Percentiles rank a stretch among this genome's conserved stretches.
Evolutionary conservation across 2,797 vertebrate genomes (phyloP).

Genomic region (Austrolebias charrua): DNA sequence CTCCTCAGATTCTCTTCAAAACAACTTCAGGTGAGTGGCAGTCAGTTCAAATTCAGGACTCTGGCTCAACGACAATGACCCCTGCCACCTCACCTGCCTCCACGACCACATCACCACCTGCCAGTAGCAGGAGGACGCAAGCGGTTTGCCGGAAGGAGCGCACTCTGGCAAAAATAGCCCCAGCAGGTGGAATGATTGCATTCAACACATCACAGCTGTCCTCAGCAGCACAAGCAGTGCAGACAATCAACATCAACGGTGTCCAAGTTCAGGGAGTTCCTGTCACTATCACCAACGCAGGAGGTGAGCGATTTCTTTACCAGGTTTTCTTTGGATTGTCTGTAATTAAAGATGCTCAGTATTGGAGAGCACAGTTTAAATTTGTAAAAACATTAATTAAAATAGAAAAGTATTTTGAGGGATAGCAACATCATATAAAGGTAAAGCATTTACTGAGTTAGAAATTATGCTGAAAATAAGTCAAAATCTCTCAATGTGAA

Average conservation of each 20-base stretch:
- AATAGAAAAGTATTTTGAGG: too few species aligned
- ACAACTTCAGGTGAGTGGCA: slow-evolving; percentile 90
- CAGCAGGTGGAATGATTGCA: slow-evolving; percentile 88
- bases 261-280: slow-evolving; percentile 95
- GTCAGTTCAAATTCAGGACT: slow-evolving; percentile 88
- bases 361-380: too few species aligned
- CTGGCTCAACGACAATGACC: slow-evolving; percentile 70
- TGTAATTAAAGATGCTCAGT: too few species aligned
- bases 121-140: slow-evolving; percentile 56
- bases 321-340: too few species aligned
- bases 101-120: slow-evolving; percentile 45
- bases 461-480: too few species aligned
- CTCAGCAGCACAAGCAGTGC: slow-evolving; percentile 87
- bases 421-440: too few species aligned
- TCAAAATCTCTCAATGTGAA: too few species aligned
- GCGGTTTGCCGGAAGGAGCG: slow-evolving; percentile 86
- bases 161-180: slow-evolving; percentile 92
- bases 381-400: too few species aligned
- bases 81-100: slow-evolving; percentile 67
- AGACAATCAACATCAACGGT: slow-evolving; percentile 97
- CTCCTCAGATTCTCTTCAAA: slow-evolving; percentile 86
- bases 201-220: slow-evolving; percentile 88
- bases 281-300: slow-evolving; percentile 94
- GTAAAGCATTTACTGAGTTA: too few species aligned
- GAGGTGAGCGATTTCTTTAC: slow-evolving; percentile 77